phyloP scores from a whole-genome alignment of 2,113 vertebrate species.

The Ibidorhyncha struthersii region DNA sequence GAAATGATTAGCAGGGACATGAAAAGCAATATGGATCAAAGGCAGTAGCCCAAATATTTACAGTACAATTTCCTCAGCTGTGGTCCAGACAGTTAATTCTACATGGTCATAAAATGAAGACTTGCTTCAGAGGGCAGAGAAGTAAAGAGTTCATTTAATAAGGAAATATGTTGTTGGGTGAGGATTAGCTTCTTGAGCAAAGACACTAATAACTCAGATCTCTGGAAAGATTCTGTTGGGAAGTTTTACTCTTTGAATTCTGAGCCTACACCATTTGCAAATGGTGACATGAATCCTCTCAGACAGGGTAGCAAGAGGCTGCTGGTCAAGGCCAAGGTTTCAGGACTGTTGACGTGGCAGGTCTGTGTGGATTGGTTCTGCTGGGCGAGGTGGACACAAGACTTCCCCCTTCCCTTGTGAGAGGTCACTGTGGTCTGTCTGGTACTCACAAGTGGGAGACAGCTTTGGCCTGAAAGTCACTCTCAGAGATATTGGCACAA shows the following conservation, averaged over 20 bases:
- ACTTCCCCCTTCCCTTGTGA: background rate
- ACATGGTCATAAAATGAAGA: background rate
- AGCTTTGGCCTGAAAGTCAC: background rate
- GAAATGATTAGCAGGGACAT: background rate
- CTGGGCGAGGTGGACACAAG: fast-evolving
- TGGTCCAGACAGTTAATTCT: background rate
- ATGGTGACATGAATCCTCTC: background rate
- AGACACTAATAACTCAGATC: background rate
- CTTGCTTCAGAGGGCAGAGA: background rate
- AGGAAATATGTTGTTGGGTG: background rate
- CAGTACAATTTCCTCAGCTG: background rate
- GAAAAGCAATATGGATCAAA: background rate
- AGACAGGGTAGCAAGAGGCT: background rate
- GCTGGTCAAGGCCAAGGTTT: background rate
- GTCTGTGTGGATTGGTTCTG: background rate
- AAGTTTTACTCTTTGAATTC: background rate
- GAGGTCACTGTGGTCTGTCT: background rate
- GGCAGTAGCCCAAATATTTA: background rate
- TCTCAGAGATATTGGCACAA: background rate
- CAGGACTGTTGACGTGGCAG: fast-evolving
- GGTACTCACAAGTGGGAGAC: background rate
- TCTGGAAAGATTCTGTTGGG: background rate
- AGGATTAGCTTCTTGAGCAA: background rate
- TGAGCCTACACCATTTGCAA: background rate
- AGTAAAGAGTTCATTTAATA: background rate